Evolutionary conservation across 1,140 invertebrate genomes (phyloP), one percentile per base, ranked within the genome.

Genomic region (Aphelinus certus): DNA sequence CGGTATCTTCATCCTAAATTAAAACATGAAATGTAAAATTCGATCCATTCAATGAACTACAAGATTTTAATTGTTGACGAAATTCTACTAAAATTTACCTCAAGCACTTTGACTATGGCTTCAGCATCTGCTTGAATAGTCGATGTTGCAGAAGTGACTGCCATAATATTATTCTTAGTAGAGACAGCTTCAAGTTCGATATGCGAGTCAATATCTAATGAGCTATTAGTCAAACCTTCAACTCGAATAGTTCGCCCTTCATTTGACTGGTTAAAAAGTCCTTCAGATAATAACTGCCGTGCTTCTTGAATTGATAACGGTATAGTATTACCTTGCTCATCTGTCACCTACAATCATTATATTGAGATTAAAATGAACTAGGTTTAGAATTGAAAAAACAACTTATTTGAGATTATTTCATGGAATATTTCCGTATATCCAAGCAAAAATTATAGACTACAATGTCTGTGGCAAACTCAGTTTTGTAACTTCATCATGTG

Each of bases 221-320:
- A 3, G 45, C 60, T 73, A 56, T 75, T 42, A 51, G 3, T 42
- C 42, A 71, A 48, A 62, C 48, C 46, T 67, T 86, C 81, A 45
- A 88, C 78, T 77, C 84, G 83, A 57, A 88, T 87, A 3, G 83
- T 82, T 76, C 88, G 87, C 3, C 82, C 81, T 57, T 87, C 80
- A 48, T 81, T 83, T 77, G 85, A 79, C 76, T 89, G 83, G 84
- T 83, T 84, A 64, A 90, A 84, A 61, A 86, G 88, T 71, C 89
- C 88, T 63, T 89, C 86, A 0, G 88, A 86, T 26, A 90, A 75
- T 75, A 90, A 82, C 53, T 89, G 87, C 71, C 88, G 83, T 6
- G 92, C 92, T 81, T 93, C 91, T 79, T 91, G 89, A 77, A 92
- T 90, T 0, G 92, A 92, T 75, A 93, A 89, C 69, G 91, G 91